phyloP scores from a whole-genome alignment of 2,113 vertebrate species.

The Oriolus oriolus region DNA sequence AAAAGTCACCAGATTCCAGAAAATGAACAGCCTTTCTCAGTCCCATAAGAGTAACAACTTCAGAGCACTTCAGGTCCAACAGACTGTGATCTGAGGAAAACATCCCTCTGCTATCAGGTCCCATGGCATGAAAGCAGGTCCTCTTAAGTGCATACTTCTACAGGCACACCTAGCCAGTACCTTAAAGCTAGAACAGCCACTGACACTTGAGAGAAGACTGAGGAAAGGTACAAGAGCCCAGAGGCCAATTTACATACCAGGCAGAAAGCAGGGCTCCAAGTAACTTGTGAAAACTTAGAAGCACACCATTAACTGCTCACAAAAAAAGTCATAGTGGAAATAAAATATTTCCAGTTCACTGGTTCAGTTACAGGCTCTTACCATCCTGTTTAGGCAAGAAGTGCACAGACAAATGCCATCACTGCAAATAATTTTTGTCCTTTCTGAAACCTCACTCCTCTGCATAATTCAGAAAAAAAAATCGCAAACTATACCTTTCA shows the following conservation, averaged over 20 bases:
- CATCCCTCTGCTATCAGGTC: not conserved
- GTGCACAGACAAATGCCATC: not conserved
- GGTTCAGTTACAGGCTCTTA: not conserved
- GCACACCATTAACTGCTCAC: not conserved
- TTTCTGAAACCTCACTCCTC: not conserved
- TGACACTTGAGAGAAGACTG: not conserved
- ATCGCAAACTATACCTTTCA: not conserved
- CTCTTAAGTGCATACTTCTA: not conserved
- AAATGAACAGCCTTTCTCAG: not conserved
- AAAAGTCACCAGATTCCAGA: not conserved
- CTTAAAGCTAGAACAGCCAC: not conserved
- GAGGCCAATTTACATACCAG: not conserved
- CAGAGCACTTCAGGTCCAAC: not conserved
- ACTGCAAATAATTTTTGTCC: not conserved
- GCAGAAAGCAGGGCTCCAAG: not conserved
- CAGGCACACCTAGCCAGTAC: not conserved
- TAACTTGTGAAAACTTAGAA: not conserved
- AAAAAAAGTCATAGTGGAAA: not conserved
- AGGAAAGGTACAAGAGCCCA: not conserved
- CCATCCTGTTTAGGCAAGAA: not conserved
- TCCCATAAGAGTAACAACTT: not conserved
- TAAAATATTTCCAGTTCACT: not conserved
- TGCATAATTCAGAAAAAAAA: not conserved
- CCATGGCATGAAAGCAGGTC: not conserved
- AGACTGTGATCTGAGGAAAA: not conserved